Base-by-base conservation (phyloP, 1,140 invertebrate species). In the Hirudo medicinalis region DNA sequence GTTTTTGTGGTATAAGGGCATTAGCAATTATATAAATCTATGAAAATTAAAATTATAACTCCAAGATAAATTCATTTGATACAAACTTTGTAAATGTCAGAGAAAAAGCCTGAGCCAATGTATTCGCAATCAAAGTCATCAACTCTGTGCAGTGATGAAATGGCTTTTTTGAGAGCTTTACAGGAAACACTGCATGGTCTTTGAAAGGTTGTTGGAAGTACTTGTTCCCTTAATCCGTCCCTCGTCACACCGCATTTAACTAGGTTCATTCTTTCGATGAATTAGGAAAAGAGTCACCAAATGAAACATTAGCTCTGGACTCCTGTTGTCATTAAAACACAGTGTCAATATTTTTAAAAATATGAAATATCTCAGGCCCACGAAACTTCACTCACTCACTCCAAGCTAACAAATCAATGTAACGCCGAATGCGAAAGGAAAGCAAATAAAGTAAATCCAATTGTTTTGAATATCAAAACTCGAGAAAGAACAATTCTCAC, bases 61-160 rank as follows among this genome's bases (percentile, higher is more conserved):
- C 13, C 4, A 49, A 13, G 5, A 49, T 17, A 49, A 49, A 1
- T 63, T 13, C 9, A 25, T 19, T 22, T 11, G 29, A 63, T 17
- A 66, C 76, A 84, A 85, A 95, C 92, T 89, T 94, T 95, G 82
- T 90, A 96, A 70, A 96, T 92, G 85, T 95, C 91, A 17, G 92
- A 94, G 83, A 94, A 96, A 81, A 95, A 96, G 72, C 93, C 93
- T 69, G 88, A 85, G n/a, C 92, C 92, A 77, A 96, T 91, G 81
- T 91, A 91, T 82, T 94, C 91, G 78, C 88, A 87, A 72, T 88
- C 86, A 82, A 96, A 95, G 83, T 96, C 93, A 84, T 96, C 93
- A 71, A 95, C 86, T 57, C 91, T 87, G 77, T 94, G 91, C 57
- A 96, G 85, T 13, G 89, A 89, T 19, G 91, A 89, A 36, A 95